Evolutionary conservation across 2,888 invertebrate species (phyloP).

Genomic region (Erynnis tages): DNA sequence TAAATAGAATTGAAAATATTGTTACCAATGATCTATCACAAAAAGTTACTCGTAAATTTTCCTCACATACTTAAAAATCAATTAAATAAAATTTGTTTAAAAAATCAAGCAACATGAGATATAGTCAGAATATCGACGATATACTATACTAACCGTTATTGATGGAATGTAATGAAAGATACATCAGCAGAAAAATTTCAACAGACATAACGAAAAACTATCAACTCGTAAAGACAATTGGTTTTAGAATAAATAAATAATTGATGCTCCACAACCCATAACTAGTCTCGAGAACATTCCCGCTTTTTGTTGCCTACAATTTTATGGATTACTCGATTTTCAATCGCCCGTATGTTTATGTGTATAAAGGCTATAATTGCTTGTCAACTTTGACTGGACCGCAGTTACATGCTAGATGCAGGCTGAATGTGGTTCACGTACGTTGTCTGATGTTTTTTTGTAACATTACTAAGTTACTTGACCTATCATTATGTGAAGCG

Average conservation of each 20-base stretch:
- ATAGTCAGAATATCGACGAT: no score
- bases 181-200: neutral
- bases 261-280: neutral
- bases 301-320: conserved; percentile 10
- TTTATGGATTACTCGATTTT: conserved; percentile 8
- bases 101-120: no score
- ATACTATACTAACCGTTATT: no score
- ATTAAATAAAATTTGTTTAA: no score
- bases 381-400: neutral
- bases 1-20: no score
- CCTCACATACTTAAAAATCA: no score
- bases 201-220: neutral
- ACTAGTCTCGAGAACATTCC: neutral
- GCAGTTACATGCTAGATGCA: conserved; percentile 1
- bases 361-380: neutral
- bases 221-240: neutral
- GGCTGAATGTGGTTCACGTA: conserved; percentile 8
- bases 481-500: conserved; percentile 8
- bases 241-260: conserved; percentile 7
- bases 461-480: conserved; percentile 12
- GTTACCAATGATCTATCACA: no score
- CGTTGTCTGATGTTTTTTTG: conserved; percentile 6
- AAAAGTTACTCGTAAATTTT: no score
- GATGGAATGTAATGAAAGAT: no score
- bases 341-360: neutral